Conservation (phyloP, 2,113 vertebrate species). For the Labrus mixtus region DNA sequence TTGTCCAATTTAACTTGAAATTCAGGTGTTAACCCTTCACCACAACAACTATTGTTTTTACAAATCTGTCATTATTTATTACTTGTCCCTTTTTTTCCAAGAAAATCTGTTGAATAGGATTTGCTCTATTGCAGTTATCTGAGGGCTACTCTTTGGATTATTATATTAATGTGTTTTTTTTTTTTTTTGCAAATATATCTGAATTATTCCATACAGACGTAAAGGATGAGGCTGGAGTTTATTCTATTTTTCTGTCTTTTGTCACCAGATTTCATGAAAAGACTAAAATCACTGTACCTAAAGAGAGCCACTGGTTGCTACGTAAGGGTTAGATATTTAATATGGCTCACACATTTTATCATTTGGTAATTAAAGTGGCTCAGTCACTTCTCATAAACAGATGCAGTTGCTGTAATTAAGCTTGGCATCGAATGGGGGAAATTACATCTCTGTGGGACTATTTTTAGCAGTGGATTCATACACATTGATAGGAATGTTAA, state of each 20-base stretch:
- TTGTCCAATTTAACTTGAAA: conserved; percentile 28
- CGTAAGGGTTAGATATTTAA: too few relatives aligned
- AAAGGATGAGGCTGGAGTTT: background rate
- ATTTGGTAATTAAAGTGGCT: too few relatives aligned
- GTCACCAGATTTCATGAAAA: conserved; percentile 3
- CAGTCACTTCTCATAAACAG: too few relatives aligned
- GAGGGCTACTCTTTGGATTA: conserved; percentile 1
- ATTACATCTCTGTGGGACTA: background rate
- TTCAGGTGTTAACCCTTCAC: conserved; percentile 14
- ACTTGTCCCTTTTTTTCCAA: conserved; percentile 12
- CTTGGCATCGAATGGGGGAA: background rate
- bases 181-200: background rate
- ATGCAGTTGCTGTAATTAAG: too few relatives aligned
- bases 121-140: background rate
- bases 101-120: background rate
- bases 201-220: background rate
- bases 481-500: too few relatives aligned
- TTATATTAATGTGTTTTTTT: background rate
- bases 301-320: too few relatives aligned
- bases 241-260: background rate
- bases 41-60: conserved; percentile 32
- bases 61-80: conserved; percentile 60
- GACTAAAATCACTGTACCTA: conserved; percentile 4
- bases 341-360: too few relatives aligned
- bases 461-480: background rate